Evolutionary conservation across 2,888 invertebrate genomes (phyloP).

Genomic region (Vandiemenella viatica): DNA sequence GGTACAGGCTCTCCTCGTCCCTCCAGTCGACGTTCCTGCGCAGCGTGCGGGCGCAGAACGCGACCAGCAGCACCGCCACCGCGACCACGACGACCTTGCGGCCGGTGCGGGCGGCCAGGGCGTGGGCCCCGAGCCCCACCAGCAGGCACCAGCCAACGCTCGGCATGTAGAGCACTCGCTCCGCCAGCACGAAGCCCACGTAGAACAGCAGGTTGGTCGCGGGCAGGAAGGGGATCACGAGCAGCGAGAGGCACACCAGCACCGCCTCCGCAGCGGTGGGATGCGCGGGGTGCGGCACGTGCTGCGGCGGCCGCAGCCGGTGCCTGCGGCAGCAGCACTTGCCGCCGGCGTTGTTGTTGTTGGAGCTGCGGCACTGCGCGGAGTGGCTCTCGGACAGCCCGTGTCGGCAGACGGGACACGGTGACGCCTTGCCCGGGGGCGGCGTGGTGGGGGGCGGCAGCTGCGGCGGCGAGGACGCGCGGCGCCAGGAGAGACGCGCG

Average conservation of each 20-base stretch:
- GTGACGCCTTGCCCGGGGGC: conserved; percentile 16
- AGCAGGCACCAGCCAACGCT: conserved; percentile 90
- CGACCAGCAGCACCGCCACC: conserved; percentile 43
- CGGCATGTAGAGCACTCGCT: conserved; percentile 87
- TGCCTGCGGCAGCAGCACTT: conserved; percentile 28
- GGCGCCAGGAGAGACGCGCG: conserved; percentile 9
- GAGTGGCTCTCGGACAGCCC: conserved; percentile 51
- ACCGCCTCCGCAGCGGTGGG: conserved; percentile 30
- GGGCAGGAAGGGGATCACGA: conserved; percentile 84
- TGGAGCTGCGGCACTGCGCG: conserved; percentile 49
- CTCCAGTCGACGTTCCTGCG: conserved; percentile 80
- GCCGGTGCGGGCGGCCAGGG: conserved; percentile 23
- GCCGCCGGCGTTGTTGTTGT: conserved; percentile 47
- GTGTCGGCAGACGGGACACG: conserved; percentile 53
- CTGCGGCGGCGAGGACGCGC: conserved; percentile 15
- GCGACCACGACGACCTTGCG: conserved; percentile 31
- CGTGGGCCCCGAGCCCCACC: conserved; percentile 42
- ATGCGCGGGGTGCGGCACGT: neutral
- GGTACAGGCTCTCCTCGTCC: conserved; percentile 83
- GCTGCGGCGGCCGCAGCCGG: neutral
- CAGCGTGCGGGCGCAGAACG: conserved; percentile 58
- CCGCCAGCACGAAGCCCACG: conserved; percentile 96
- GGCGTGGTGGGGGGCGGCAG: conserved; percentile 3
- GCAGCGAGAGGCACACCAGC: conserved; percentile 45
- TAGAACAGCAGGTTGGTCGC: conserved; percentile 94